These are phyloP conservation scores for Coleophora flavipennella DNA, from an alignment of 2,888 invertebrate genomes.

Conservation along the genomic window DNA sequence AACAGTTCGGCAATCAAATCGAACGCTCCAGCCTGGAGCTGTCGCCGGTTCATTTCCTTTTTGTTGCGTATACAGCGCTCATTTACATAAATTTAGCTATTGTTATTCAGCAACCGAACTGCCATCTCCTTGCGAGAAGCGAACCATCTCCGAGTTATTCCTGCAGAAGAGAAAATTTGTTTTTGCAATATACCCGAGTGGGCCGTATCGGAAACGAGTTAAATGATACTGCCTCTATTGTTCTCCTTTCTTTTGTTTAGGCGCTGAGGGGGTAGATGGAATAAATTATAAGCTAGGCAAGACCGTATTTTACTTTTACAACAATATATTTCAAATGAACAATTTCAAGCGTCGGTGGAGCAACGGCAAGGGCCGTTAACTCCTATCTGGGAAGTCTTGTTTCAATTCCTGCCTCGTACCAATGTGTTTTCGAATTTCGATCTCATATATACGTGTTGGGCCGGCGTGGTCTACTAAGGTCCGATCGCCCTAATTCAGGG, in stretches of 20 bases:
- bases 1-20: constrained; percentile 47
- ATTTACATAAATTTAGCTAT: constrained; percentile 71
- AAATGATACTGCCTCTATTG: constrained; percentile 62
- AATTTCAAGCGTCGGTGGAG: too few relatives aligned
- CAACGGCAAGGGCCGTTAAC: too few relatives aligned
- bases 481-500: too few relatives aligned
- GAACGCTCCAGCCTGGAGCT: constrained; percentile 30
- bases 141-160: constrained; percentile 34
- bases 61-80: constrained; percentile 58
- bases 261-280: constrained; percentile 47
- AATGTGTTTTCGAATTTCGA: too few relatives aligned
- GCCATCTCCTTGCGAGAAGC: constrained; percentile 42
- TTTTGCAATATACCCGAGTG: constrained; percentile 54
- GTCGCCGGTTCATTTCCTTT: constrained; percentile 56
- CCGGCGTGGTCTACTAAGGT: too few relatives aligned
- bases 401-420: too few relatives aligned
- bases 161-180: constrained; percentile 54
- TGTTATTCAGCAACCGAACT: constrained; percentile 52
- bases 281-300: constrained; percentile 38
- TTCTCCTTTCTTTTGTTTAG: constrained; percentile 40
- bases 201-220: constrained; percentile 70
- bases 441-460: too few relatives aligned
- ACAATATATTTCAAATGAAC: too few relatives aligned
- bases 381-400: too few relatives aligned
- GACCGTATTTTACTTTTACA: too few relatives aligned